phyloP scores from a whole-genome alignment of 1,140 invertebrate genomes.

The Lethrus apterus region DNA sequence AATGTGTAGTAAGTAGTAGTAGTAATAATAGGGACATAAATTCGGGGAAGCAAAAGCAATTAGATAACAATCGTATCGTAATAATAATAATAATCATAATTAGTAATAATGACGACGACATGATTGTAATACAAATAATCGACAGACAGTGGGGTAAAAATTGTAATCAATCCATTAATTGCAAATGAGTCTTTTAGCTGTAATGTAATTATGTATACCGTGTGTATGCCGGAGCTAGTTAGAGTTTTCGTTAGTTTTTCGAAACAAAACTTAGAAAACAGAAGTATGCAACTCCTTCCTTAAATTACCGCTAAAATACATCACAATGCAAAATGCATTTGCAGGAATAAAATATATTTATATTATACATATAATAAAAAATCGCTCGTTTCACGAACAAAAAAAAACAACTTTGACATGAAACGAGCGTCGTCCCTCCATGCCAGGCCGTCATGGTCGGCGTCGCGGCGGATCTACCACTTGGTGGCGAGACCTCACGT shows the following conservation, averaged over 20 bases:
- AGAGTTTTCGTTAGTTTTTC: constrained; percentile 8
- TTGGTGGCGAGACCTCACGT: constrained; percentile 25
- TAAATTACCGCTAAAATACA: constrained; percentile 70
- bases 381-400: constrained; percentile 45
- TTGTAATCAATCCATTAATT: too few species aligned
- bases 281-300: constrained; percentile 47
- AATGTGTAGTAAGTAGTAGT: constrained; percentile 16
- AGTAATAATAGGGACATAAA: constrained; percentile 23
- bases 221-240: constrained; percentile 33
- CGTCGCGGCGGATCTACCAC: too few species aligned
- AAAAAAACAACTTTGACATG: constrained; percentile 29
- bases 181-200: constrained; percentile 50
- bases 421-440: constrained; percentile 35
- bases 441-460: constrained; percentile 38
- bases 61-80: too few species aligned
- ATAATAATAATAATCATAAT: constrained; percentile 16
- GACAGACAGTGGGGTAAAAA: constrained; percentile 9
- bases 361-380: constrained; percentile 61
- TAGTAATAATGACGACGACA: constrained; percentile 18
- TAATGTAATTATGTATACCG: too few species aligned
- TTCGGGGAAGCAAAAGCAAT: constrained; percentile 30
- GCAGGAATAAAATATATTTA: constrained; percentile 73
- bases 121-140: constrained; percentile 15
- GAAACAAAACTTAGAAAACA: constrained; percentile 27
- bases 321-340: constrained; percentile 73